Evolutionary conservation across 2,797 vertebrate species (phyloP).

Genomic region (Odontamblyopus lacepedii): DNA sequence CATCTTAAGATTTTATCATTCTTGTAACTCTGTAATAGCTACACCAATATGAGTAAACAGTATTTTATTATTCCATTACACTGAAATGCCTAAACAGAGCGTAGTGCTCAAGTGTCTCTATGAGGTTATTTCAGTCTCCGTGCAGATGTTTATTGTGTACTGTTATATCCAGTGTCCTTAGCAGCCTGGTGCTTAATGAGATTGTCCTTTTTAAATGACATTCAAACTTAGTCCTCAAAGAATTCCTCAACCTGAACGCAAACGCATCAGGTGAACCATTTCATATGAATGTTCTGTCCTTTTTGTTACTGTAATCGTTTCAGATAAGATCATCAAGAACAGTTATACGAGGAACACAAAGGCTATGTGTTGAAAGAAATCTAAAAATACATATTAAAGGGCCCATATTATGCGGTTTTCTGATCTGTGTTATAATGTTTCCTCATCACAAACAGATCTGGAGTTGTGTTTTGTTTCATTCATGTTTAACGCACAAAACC

Average conservation of each 20-base stretch:
- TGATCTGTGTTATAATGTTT: too few relatives aligned
- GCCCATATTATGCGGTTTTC: too few relatives aligned
- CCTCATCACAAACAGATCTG: too few relatives aligned
- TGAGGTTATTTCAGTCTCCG: conserved; percentile 29
- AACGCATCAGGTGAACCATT: neutral
- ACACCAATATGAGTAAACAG: neutral
- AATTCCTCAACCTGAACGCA: neutral
- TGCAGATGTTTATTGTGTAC: conserved; percentile 37
- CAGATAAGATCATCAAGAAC: neutral
- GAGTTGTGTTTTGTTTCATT: too few relatives aligned
- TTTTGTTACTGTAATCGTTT: too few relatives aligned
- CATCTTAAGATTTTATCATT: neutral
- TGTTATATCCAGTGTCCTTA: conserved; percentile 35
- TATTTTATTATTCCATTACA: neutral
- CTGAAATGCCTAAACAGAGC: neutral
- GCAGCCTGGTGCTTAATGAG: conserved; percentile 10
- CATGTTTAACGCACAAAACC: too few relatives aligned
- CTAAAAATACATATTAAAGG: neutral
- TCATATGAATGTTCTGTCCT: neutral
- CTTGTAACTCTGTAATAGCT: neutral
- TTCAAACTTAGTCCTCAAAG: neutral
- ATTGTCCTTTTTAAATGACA: conserved; percentile 19
- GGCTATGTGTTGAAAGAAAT: neutral
- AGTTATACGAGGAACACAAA: too few relatives aligned
- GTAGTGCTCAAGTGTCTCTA: conserved; percentile 9